Evolutionary conservation across 1,140 invertebrate genomes (phyloP), one percentile per base, ranked within the genome.

Genomic region (Harlomillsia oculata): DNA sequence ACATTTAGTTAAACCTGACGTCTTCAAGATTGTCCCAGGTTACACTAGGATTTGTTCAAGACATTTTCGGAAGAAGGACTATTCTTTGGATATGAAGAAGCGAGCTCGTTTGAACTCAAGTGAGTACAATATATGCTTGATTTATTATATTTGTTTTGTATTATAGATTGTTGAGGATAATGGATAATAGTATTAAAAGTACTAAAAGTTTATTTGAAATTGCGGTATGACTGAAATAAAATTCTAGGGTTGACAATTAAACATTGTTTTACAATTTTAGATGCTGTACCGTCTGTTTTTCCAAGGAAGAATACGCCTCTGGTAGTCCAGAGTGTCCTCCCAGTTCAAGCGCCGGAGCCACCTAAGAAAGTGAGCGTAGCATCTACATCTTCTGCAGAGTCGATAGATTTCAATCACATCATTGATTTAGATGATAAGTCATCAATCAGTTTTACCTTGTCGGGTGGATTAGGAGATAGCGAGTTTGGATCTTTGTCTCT

Each of bases 31-130:
- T 16, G 63, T 62, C 37, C 56, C 53, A 51, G 41, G 56, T 4
- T 65, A 65, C 46, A 65, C 63, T 2, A 21, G 63, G 18, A 48
- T 65, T 34, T 65, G 63, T 36, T 65, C 63, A 5, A 41, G 63
- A 51, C 63, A 65, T 57, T 65, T 65, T 37, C 29, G 53, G 40
- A 56, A 51, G 21, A 65, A 62, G 37, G 63, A 65, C 28, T 65
- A 65, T 34, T 65, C 59, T n/a, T 28, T 61, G 13, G 63, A 65
- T 51, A 39, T 52, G 11, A 62, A 60, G 37, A 65, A 65, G 46
- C 14, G 63, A 36, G 63, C 63, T 8, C 36, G 63, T 6, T 40
- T 65, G 2, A 65, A 48, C 54, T 59, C 59, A 43, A 59, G 63
- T 65, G 53, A 54, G 54, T 52, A 5, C n/a, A n/a, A n/a, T n/a